Evolutionary conservation across 1,140 invertebrate species (phyloP).

Genomic region (Choristoneura fumiferana): DNA sequence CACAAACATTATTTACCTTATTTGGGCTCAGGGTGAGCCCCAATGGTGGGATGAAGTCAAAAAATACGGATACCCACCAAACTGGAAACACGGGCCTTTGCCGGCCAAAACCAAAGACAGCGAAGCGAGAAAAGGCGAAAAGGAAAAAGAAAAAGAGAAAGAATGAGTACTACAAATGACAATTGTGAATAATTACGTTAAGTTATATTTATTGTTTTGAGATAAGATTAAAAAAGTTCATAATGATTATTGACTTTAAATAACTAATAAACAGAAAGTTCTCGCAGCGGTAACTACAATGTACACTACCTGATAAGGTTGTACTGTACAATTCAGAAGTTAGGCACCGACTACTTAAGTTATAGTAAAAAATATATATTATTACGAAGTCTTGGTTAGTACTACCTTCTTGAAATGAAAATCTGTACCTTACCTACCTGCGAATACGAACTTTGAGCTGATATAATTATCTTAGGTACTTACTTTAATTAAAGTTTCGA

Average conservation of each 20-base stretch:
- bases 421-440: too few species aligned
- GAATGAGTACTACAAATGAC: slow-evolving; percentile 25
- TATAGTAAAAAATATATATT: too few species aligned
- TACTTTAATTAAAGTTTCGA: too few species aligned
- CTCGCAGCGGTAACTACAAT: too few species aligned
- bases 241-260: not conserved
- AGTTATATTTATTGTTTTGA: slow-evolving; percentile 1
- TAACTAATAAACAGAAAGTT: too few species aligned
- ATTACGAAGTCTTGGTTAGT: too few species aligned
- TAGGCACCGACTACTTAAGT: too few species aligned
- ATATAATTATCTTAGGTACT: too few species aligned
- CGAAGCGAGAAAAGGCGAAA: slow-evolving; percentile 41
- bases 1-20: slow-evolving; percentile 85
- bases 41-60: slow-evolving; percentile 84
- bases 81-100: slow-evolving; percentile 62
- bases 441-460: too few species aligned
- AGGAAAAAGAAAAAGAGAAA: slow-evolving; percentile 36
- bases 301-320: too few species aligned
- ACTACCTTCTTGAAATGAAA: too few species aligned
- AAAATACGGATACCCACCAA: slow-evolving; percentile 55
- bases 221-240: slow-evolving; percentile 16
- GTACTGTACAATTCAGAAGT: too few species aligned
- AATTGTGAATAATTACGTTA: not conserved
- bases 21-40: slow-evolving; percentile 84
- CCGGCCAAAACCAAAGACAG: slow-evolving; percentile 40